Percentiles rank a stretch among this genome's conserved stretches.
Conservation (phyloP, 2,888 invertebrate species). For the Orgyia antiqua region DNA sequence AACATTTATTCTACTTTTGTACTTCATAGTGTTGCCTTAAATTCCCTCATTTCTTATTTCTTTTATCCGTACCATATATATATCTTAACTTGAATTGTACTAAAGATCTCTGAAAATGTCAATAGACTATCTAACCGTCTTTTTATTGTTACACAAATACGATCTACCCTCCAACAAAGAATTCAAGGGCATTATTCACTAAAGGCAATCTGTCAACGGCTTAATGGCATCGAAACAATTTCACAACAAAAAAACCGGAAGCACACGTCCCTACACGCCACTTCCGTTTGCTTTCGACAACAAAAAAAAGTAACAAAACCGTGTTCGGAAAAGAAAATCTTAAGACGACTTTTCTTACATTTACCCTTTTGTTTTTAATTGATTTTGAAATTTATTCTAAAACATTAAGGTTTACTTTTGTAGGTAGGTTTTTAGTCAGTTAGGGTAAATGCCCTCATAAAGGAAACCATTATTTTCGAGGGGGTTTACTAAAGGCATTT, state of each 20-base stretch:
- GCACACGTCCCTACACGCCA: conserved; percentile 67
- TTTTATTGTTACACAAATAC: conserved; percentile 51
- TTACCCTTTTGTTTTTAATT: conserved; percentile 33
- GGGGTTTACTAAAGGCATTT: conserved; percentile 71
- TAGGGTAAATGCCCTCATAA: conserved; percentile 39
- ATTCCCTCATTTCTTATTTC: too few relatives aligned
- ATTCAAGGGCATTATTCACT: conserved; percentile 65
- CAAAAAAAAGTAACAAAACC: conserved; percentile 67
- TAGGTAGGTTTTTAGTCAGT: conserved; percentile 16
- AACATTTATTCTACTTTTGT: too few relatives aligned
- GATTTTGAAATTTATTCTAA: conserved; percentile 22
- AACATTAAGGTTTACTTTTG: conserved; percentile 20
- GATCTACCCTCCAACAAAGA: conserved; percentile 46
- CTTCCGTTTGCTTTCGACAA: conserved; percentile 65
- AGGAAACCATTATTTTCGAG: conserved; percentile 77
- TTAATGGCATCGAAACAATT: conserved; percentile 77
- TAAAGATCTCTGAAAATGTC: too few relatives aligned
- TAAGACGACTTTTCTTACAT: conserved; percentile 42
- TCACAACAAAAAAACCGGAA: conserved; percentile 74
- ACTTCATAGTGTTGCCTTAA: too few relatives aligned
- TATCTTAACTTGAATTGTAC: too few relatives aligned
- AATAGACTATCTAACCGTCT: conserved; percentile 30
- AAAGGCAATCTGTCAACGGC: conserved; percentile 73
- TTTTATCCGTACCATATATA: too few relatives aligned
- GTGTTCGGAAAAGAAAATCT: conserved; percentile 48